phyloP scores from a whole-genome alignment of 1,140 invertebrate genomes.

The Drosophila neocordata region DNA sequence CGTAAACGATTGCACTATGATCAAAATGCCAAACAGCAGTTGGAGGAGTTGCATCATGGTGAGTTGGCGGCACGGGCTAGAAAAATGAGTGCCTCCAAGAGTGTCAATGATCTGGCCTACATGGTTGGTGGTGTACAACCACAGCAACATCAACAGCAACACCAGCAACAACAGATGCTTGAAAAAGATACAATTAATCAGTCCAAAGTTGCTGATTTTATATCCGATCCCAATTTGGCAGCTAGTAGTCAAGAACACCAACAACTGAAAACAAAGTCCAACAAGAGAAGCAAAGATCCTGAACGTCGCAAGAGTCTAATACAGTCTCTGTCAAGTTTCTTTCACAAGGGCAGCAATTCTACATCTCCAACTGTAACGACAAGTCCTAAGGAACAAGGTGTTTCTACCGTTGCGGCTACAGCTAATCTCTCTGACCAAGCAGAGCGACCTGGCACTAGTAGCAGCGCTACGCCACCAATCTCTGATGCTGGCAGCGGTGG shows the following conservation, averaged over 20 bases:
- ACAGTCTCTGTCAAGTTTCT: constrained; percentile 92
- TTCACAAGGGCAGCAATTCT: constrained; percentile 84
- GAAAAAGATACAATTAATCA: constrained; percentile 42
- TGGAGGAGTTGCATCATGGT: constrained; percentile 33
- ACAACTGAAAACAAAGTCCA: constrained; percentile 75
- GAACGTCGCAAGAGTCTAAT: constrained; percentile 92
- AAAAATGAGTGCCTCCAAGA: constrained; percentile 81
- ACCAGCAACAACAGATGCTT: constrained; percentile 24
- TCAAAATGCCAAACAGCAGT: constrained; percentile 42
- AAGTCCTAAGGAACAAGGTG: constrained; percentile 60
- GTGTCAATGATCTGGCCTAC: constrained; percentile 81
- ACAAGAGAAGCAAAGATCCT: constrained; percentile 85
- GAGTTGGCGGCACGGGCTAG: constrained; percentile 63
- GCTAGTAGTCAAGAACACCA: constrained; percentile 70
- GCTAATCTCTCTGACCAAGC: constrained; percentile 69
- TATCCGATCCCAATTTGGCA: constrained; percentile 86
- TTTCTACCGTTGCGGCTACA: constrained; percentile 32
- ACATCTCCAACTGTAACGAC: constrained; percentile 36
- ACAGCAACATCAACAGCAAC: constrained; percentile 37
- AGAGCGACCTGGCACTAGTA: constrained; percentile 77
- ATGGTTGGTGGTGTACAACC: constrained; percentile 51
- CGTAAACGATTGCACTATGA: constrained; percentile 76
- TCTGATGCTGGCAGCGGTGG: constrained; percentile 51
- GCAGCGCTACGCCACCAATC: constrained; percentile 70
- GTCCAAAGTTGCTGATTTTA: constrained; percentile 71